Evolutionary conservation across 2,113 vertebrate species (phyloP).

Genomic region (Xiphorhynchus elegans): DNA sequence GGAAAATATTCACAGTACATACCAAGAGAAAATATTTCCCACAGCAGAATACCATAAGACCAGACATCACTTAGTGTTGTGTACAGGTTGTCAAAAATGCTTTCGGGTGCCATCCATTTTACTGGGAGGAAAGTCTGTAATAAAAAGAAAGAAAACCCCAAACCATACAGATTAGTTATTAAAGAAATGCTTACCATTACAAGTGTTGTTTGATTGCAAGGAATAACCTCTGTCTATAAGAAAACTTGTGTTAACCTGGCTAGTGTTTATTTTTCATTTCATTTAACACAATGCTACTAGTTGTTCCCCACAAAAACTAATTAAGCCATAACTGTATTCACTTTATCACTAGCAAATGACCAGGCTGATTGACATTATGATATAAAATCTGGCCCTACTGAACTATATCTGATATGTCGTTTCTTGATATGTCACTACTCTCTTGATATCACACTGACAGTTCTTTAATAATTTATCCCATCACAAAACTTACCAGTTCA

Average conservation of each 20-base stretch:
- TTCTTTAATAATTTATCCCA: neutral
- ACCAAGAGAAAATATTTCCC: constrained; percentile 99
- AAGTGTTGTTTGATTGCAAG: neutral
- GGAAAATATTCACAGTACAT: constrained; percentile 46
- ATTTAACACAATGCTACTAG: neutral
- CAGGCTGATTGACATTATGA: neutral
- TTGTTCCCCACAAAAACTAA: neutral
- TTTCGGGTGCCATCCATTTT: constrained; percentile 99
- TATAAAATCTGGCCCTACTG: neutral
- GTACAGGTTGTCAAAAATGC: constrained; percentile 98
- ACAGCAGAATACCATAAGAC: constrained; percentile 97
- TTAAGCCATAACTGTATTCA: neutral
- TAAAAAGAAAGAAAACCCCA: neutral
- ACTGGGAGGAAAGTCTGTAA: constrained; percentile 94
- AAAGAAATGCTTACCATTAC: neutral
- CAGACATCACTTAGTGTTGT: constrained; percentile 97
- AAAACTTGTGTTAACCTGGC: neutral
- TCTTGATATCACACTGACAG: neutral
- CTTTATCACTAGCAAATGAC: neutral
- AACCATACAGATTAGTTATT: neutral
- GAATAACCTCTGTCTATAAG: neutral
- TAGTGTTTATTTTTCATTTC: neutral
- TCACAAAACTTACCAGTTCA: neutral
- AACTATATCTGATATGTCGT: neutral
- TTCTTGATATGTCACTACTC: neutral